Conservation (phyloP, 1,140 invertebrate genomes). For the Apis laboriosa region DNA sequence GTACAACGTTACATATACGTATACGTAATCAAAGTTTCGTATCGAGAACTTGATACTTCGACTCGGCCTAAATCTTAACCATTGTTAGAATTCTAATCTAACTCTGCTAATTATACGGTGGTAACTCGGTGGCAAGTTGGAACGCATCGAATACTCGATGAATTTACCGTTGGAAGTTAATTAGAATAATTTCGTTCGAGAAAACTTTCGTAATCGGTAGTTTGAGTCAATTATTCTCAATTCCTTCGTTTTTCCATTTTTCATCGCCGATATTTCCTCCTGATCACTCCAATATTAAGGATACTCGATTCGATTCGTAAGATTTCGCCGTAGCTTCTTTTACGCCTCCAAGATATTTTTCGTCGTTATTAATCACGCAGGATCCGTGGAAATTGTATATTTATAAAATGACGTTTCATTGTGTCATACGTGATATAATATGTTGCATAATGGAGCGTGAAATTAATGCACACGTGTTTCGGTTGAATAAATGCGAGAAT, state of each 20-base stretch:
- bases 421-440: slow-evolving; percentile 4
- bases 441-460: slow-evolving; percentile 3
- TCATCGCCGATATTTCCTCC: too few species aligned
- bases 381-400: slow-evolving; percentile 13
- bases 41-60: neutral
- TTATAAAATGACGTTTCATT: slow-evolving; percentile 37
- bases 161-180: neutral
- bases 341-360: neutral
- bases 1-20: neutral
- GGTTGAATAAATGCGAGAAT: slow-evolving; percentile 17
- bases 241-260: too few species aligned
- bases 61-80: neutral
- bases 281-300: too few species aligned
- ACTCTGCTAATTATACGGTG: neutral
- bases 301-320: neutral
- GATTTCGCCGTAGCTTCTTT: too few species aligned
- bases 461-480: slow-evolving; percentile 18
- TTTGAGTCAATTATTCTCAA: too few species aligned
- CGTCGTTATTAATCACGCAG: neutral
- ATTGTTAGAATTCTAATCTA: neutral
- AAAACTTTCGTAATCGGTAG: neutral
- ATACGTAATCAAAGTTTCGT: neutral
- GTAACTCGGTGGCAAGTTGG: neutral
- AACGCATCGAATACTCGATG: too few species aligned
- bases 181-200: neutral